Conservation (phyloP, 2,888 invertebrate species). For the Uloborus plumipes region DNA sequence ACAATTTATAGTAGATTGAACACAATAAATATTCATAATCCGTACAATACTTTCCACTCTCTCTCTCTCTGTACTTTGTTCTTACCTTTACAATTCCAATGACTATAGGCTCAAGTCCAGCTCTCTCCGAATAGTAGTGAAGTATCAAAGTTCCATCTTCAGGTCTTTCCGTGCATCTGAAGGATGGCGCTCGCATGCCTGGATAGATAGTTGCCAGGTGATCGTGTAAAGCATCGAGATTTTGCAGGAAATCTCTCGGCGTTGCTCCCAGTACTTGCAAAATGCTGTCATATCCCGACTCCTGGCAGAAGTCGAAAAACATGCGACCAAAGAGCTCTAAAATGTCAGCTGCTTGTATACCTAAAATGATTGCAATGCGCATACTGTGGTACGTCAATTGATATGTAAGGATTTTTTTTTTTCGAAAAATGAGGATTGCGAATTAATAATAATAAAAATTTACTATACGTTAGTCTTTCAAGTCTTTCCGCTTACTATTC, state of each 20-base stretch:
- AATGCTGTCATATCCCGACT: constrained; percentile 96
- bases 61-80: constrained; percentile 1
- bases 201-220: constrained; percentile 94
- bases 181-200: constrained; percentile 94
- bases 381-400: too few relatives aligned
- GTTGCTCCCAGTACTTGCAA: constrained; percentile 94
- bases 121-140: constrained; percentile 96
- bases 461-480: too few relatives aligned
- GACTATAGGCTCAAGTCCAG: constrained; percentile 94
- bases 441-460: too few relatives aligned
- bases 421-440: too few relatives aligned
- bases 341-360: constrained; percentile 90
- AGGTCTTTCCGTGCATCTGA: constrained; percentile 90
- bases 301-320: constrained; percentile 96
- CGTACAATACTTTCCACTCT: too few relatives aligned
- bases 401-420: too few relatives aligned
- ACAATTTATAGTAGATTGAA: too few relatives aligned
- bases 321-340: constrained; percentile 92
- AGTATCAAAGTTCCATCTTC: constrained; percentile 90
- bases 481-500: too few relatives aligned
- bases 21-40: too few relatives aligned
- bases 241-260: constrained; percentile 94
- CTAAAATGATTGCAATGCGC: constrained; percentile 73
- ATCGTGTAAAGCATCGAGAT: constrained; percentile 95
- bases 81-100: constrained; percentile 95